Conservation (phyloP, 2,113 vertebrate genomes). For the Coracopsis vasa region DNA sequence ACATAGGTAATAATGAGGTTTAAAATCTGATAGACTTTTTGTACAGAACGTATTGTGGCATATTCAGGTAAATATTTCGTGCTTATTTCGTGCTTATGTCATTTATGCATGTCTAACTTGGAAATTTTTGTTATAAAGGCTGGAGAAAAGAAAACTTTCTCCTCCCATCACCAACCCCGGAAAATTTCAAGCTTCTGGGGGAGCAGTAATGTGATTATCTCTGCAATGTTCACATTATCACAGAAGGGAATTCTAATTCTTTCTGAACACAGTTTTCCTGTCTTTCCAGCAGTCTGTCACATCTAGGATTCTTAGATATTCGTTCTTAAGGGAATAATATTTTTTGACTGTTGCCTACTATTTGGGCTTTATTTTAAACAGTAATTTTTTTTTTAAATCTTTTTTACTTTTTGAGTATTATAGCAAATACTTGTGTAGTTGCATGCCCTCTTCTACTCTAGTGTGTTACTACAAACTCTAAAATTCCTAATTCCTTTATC, state of each 20-base stretch:
- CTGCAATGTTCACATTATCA: background rate
- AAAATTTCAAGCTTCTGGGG: background rate
- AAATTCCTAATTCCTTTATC: background rate
- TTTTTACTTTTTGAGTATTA: background rate
- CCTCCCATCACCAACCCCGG: too few relatives aligned
- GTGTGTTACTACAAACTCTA: background rate
- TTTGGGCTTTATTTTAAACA: background rate
- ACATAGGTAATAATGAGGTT: background rate
- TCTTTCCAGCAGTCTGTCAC: background rate
- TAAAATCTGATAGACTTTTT: background rate
- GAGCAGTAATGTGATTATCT: background rate
- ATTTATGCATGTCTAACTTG: background rate
- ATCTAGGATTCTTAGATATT: background rate
- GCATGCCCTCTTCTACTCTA: background rate
- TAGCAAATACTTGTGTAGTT: background rate
- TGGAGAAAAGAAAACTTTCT: background rate
- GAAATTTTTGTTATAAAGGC: background rate
- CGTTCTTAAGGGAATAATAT: background rate
- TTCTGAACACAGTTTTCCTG: background rate
- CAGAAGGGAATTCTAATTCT: background rate
- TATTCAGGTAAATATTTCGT: background rate
- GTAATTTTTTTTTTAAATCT: too few relatives aligned
- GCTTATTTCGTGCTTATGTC: background rate
- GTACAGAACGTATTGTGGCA: background rate
- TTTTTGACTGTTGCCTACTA: background rate